Conservation (phyloP, 2,888 invertebrate species). For the Tiphia femorata region DNA sequence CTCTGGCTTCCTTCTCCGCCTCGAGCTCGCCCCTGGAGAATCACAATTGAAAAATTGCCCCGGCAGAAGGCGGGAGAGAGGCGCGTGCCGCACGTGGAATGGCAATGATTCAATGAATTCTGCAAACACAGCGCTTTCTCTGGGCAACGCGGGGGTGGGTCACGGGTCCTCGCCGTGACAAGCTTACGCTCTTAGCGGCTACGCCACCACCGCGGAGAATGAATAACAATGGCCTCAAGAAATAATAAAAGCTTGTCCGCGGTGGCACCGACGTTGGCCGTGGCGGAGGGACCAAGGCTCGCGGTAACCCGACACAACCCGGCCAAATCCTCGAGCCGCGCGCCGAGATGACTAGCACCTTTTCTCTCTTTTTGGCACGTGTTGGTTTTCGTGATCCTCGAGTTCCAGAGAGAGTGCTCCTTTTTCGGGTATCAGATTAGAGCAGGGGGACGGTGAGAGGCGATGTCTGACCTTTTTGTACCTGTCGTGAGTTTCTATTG, state of each 20-base stretch:
- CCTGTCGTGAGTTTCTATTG: too few species aligned
- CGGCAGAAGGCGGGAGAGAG: conserved; percentile 17
- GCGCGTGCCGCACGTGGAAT: conserved; percentile 49
- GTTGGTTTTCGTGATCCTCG: not conserved
- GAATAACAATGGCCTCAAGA: conserved; percentile 55
- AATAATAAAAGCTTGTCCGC: conserved; percentile 38
- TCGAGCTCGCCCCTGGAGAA: conserved; percentile 10
- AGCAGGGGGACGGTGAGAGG: too few species aligned
- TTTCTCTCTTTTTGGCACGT: conserved; percentile 1
- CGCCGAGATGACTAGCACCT: conserved; percentile 12
- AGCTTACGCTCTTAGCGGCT: conserved; percentile 58
- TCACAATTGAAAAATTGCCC: conserved; percentile 13
- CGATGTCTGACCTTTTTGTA: too few species aligned
- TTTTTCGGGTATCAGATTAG: too few species aligned
- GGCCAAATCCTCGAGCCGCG: not conserved
- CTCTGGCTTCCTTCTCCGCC: conserved; percentile 5
- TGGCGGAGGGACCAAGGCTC: not conserved
- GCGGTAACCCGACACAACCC: not conserved
- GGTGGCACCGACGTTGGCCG: not conserved
- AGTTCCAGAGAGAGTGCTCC: not conserved
- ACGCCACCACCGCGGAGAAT: conserved; percentile 52
- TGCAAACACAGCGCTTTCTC: conserved; percentile 56
- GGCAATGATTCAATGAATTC: conserved; percentile 64
- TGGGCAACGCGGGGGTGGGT: conserved; percentile 25
- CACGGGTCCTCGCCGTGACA: conserved; percentile 47